phyloP scores from a whole-genome alignment of 2,888 invertebrate genomes.

The Ormyrus pomaceus region DNA sequence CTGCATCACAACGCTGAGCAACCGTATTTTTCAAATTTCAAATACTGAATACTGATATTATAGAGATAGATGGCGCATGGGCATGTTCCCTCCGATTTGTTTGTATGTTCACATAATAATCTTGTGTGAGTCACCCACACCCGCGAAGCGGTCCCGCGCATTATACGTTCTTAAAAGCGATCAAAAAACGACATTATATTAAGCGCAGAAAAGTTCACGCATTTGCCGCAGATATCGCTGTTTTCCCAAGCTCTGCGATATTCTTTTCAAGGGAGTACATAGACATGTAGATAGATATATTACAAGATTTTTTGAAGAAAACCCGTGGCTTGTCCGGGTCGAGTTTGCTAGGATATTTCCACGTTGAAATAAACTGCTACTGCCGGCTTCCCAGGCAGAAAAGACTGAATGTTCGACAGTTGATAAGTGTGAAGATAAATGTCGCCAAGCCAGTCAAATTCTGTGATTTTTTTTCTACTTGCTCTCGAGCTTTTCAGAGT shows the following conservation, averaged over 20 bases:
- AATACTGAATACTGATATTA: not conserved
- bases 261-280: conserved; percentile 36
- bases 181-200: conserved; percentile 17
- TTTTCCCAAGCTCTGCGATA: conserved; percentile 60
- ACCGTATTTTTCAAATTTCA: conserved; percentile 54
- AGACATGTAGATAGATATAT: conserved; percentile 57
- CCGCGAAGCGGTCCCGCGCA: not conserved
- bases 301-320: conserved; percentile 55
- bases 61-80: conserved; percentile 13
- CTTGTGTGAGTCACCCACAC: no score
- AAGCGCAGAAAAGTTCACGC: conserved; percentile 49
- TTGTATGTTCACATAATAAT: no score
- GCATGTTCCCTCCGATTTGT: not conserved
- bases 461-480: conserved; percentile 48
- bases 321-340: conserved; percentile 18
- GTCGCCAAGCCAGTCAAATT: conserved; percentile 34
- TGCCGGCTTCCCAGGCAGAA: not conserved
- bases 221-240: conserved; percentile 60
- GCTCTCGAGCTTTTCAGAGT: conserved; percentile 13
- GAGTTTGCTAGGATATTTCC: conserved; percentile 14
- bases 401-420: not conserved
- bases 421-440: conserved; percentile 37
- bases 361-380: not conserved
- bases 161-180: conserved; percentile 18
- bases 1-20: not conserved